These are phyloP conservation scores for Balanococcus diminutus DNA, from an alignment of 2,888 invertebrate species.

Conservation along the genomic window DNA sequence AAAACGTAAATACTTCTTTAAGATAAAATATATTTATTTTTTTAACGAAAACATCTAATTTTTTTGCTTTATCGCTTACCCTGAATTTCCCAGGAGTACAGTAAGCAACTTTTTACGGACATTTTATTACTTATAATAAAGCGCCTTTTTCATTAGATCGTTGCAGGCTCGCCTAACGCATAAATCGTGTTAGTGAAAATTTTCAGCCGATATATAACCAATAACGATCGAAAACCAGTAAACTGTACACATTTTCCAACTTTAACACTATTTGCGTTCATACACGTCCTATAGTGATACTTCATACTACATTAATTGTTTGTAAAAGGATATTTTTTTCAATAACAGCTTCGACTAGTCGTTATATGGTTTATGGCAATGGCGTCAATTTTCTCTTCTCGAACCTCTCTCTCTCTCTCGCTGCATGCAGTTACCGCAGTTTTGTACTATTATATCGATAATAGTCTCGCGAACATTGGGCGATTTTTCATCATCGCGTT, in stretches of 20 bases:
- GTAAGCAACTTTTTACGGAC: slow-evolving; percentile 52
- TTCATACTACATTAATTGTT: slow-evolving; percentile 25
- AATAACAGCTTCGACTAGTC: slow-evolving; percentile 29
- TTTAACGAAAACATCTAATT: slow-evolving; percentile 51
- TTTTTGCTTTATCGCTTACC: slow-evolving; percentile 45
- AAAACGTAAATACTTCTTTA: slow-evolving; percentile 44
- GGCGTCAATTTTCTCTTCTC: background rate
- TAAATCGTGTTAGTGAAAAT: slow-evolving; percentile 46
- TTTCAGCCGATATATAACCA: slow-evolving; percentile 45
- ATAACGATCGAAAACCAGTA: slow-evolving; percentile 49
- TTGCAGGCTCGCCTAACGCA: slow-evolving; percentile 43
- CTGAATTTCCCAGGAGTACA: slow-evolving; percentile 52
- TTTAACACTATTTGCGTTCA: slow-evolving; percentile 8
- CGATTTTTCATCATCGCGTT: background rate
- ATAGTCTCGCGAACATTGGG: background rate
- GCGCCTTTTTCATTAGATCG: slow-evolving; percentile 50
- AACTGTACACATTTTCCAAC: background rate
- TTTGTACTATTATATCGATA: background rate
- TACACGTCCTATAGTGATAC: background rate
- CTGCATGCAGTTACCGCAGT: background rate
- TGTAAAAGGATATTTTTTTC: background rate
- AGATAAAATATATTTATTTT: slow-evolving; percentile 44
- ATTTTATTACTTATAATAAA: slow-evolving; percentile 54
- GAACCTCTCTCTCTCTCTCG: background rate
- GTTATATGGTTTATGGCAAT: background rate